Evolutionary conservation across 35 echinoderm and acorn worm species (phyloP).

Genomic region (Heliocidaris erythrogramma): DNA sequence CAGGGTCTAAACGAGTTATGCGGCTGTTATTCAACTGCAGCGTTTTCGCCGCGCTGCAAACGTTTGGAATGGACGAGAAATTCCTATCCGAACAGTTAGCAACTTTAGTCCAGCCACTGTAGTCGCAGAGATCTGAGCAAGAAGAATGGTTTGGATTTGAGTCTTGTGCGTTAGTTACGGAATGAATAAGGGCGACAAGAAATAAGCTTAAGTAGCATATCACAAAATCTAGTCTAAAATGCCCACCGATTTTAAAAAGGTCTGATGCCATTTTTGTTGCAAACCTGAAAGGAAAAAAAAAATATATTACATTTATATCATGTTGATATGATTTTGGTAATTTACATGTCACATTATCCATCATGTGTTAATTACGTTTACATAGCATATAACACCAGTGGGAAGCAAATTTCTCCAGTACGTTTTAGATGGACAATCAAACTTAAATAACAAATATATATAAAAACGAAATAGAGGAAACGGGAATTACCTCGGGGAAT

Average conservation of each 20-base stretch:
- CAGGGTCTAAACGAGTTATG: background rate
- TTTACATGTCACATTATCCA: too few relatives aligned
- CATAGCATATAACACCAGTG: too few relatives aligned
- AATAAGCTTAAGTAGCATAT: background rate
- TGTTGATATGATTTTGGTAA: too few relatives aligned
- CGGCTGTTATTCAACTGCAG: background rate
- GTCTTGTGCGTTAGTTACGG: background rate
- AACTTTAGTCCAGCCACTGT: background rate
- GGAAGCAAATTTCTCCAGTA: too few relatives aligned
- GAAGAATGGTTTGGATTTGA: background rate
- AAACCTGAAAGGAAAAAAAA: too few relatives aligned
- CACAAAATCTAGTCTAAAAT: background rate
- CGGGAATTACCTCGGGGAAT: too few relatives aligned
- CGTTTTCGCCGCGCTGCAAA: background rate
- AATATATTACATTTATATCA: too few relatives aligned
- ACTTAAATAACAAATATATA: too few relatives aligned
- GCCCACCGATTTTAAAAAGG: background rate
- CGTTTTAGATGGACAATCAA: too few relatives aligned
- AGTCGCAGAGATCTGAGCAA: background rate
- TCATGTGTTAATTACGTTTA: too few relatives aligned
- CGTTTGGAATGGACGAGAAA: background rate
- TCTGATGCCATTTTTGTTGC: background rate
- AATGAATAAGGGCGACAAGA: background rate
- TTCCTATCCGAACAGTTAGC: background rate
- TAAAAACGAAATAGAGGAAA: too few relatives aligned